A percentile compares a stretch with the other conserved stretches of the same genome.
These are phyloP conservation scores for Drosophila yooni DNA, from an alignment of 2,888 invertebrate species.

Conservation along the genomic window DNA sequence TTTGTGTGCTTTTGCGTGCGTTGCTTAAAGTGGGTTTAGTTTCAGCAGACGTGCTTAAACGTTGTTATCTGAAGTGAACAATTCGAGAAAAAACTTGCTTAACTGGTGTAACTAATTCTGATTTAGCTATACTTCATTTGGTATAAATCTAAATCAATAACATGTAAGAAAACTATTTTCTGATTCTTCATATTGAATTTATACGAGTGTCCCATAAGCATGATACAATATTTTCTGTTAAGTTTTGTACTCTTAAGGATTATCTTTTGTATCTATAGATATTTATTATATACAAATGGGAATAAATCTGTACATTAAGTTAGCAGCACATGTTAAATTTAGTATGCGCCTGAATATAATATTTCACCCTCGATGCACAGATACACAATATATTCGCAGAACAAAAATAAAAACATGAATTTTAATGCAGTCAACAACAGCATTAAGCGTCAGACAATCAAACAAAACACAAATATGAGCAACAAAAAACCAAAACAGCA, in stretches of 20 bases:
- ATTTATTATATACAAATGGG: not conserved
- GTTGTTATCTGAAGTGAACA: not conserved
- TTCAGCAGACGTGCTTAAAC: not conserved
- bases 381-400: not conserved
- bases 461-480: conserved; percentile 9
- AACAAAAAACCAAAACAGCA: conserved; percentile 3
- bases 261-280: not conserved
- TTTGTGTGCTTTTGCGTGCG: not conserved
- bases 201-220: not conserved
- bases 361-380: too few species aligned
- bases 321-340: not conserved
- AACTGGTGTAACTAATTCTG: not conserved
- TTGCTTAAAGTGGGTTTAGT: not conserved
- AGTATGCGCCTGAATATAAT: not conserved
- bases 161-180: not conserved
- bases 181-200: not conserved
- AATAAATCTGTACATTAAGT: not conserved
- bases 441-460: conserved; percentile 19
- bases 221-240: not conserved
- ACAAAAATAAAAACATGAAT: conserved; percentile 41
- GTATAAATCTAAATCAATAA: not conserved
- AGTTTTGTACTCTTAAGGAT: not conserved
- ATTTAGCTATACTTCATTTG: not conserved
- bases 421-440: conserved; percentile 42
- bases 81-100: not conserved